Evolutionary conservation across 2,113 vertebrate genomes (phyloP).

Genomic region (Donacobius atricapilla): DNA sequence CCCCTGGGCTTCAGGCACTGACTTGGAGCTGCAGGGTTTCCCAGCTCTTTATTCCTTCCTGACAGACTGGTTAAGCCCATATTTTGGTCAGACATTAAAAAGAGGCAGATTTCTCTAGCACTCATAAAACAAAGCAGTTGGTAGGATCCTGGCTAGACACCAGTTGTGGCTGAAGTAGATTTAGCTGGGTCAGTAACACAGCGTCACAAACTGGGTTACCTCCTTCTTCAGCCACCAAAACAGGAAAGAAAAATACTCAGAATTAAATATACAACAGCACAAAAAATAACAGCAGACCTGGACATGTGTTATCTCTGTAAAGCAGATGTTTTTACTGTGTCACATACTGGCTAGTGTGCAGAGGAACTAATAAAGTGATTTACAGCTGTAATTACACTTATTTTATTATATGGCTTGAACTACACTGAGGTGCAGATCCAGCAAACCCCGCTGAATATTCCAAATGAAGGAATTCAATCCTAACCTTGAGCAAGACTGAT

Average conservation of each 20-base stretch:
- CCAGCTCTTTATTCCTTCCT: background rate
- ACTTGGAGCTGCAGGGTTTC: background rate
- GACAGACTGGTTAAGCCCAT: background rate
- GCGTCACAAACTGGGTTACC: background rate
- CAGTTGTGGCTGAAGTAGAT: background rate
- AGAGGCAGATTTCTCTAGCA: background rate
- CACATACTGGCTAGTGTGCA: background rate
- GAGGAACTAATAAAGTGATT: conserved; percentile 2
- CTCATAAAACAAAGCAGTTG: background rate
- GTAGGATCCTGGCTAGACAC: background rate
- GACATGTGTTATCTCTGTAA: conserved; percentile 21
- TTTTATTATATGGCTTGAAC: background rate
- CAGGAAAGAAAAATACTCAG: background rate
- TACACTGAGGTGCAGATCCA: background rate
- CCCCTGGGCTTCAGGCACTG: background rate
- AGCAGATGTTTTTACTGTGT: conserved; percentile 19
- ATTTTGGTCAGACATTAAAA: background rate
- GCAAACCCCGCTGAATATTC: background rate
- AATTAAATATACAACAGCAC: background rate
- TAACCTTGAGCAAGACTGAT: background rate
- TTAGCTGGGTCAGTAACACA: background rate
- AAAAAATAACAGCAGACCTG: background rate
- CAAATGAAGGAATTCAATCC: background rate
- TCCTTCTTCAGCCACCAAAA: background rate
- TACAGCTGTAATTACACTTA: conserved; percentile 27